phyloP scores from a whole-genome alignment of 1,140 invertebrate species.

The Ceratina japonica region DNA sequence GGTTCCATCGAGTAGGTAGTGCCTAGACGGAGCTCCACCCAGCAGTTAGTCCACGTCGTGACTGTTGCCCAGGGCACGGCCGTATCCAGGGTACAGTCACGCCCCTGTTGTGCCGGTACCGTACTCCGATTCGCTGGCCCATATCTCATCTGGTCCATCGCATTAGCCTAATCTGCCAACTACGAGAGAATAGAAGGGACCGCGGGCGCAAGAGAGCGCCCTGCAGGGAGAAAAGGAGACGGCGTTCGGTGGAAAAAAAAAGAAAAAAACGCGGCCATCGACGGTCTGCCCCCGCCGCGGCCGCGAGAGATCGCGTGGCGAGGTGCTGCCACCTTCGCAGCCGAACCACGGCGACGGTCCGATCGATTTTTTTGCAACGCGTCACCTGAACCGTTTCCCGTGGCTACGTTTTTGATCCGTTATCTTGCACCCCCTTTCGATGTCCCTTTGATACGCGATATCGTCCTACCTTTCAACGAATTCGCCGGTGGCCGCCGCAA shows the following conservation, averaged over 20 bases:
- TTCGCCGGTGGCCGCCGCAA: background rate
- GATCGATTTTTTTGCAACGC: constrained; percentile 66
- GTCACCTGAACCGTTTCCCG: constrained; percentile 5
- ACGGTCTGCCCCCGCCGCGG: constrained; percentile 65
- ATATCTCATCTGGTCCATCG: constrained; percentile 78
- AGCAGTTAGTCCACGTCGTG: constrained; percentile 79
- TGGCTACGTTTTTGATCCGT: background rate
- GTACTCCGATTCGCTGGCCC: constrained; percentile 79
- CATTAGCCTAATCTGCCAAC: constrained; percentile 77
- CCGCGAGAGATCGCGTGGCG: constrained; percentile 67
- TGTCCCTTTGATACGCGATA: background rate
- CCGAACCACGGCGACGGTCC: constrained; percentile 63
- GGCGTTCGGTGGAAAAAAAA: constrained; percentile 6
- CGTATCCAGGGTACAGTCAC: constrained; percentile 77
- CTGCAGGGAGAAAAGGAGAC: constrained; percentile 5
- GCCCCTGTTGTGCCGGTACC: constrained; percentile 73
- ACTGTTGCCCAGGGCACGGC: constrained; percentile 75
- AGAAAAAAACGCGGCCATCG: constrained; percentile 75
- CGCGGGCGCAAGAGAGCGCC: background rate
- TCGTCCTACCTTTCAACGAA: background rate
- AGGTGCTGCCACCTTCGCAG: constrained; percentile 76
- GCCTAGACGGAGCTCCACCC: constrained; percentile 78
- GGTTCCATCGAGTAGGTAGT: constrained; percentile 78
- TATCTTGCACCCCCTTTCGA: background rate
- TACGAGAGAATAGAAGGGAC: constrained; percentile 54